Conservation (phyloP, 2,797 vertebrate species). For the Tapirus indicus region DNA sequence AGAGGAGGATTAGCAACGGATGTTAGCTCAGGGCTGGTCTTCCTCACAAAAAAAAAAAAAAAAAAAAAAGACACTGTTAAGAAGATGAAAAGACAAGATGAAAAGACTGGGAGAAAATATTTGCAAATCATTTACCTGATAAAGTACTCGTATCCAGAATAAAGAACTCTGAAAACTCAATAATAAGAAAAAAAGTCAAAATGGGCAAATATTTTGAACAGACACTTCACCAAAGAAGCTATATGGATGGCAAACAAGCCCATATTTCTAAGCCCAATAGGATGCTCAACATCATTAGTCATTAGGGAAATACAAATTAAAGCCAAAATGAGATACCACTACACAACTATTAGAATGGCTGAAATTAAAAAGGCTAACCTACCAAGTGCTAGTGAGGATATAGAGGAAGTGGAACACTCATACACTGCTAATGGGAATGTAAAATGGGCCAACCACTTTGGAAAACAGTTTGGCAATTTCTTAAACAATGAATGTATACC, state of each 20-base stretch:
- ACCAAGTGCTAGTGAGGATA: neutral
- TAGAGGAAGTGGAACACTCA: neutral
- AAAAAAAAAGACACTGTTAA: neutral
- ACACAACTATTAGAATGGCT: neutral
- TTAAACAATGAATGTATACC: neutral
- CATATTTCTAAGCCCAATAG: neutral
- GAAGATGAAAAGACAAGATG: neutral
- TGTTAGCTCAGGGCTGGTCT: too few species aligned
- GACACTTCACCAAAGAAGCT: neutral
- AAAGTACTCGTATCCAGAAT: neutral
- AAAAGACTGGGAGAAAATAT: neutral
- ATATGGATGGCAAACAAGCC: neutral
- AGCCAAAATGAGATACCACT: neutral
- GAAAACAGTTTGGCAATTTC: neutral
- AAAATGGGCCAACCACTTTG: neutral
- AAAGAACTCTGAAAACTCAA: neutral
- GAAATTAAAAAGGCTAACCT: neutral
- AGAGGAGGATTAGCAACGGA: too few species aligned
- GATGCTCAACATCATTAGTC: neutral
- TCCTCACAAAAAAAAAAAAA: too few species aligned
- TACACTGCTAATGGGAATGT: neutral
- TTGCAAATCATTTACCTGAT: neutral
- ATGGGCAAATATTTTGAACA: neutral
- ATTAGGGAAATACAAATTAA: neutral
- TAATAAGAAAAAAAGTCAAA: neutral